Evolutionary conservation across 2,888 invertebrate species (phyloP), one percentile per base, ranked within the genome.

Genomic region (Lithophane semibrunnea): DNA sequence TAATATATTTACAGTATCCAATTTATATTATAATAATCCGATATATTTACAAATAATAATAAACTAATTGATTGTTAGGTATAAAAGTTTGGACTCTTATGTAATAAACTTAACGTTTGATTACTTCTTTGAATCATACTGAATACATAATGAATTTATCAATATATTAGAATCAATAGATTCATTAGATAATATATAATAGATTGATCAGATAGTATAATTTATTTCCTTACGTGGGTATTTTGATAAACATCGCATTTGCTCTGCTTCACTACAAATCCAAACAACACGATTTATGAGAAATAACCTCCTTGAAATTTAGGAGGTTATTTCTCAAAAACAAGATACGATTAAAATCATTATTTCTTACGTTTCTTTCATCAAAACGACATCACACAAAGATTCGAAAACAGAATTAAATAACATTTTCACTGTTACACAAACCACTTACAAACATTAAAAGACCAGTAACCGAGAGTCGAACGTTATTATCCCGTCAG

Each of bases 401-500:
- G 2, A 18, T 1, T 21, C 0, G 16, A 47, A 68, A 84, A 68
- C 12, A 29, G 16, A 37, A 54, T 64, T 68, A 21, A 61, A 56
- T 21, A 37, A 18, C 1, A 60, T 56, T 67, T 80, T 68, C n/a
- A 49, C n/a, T 64, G 8, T 61, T 13, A 44, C 47, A 65, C 56
- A 42, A n/a, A 65, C n/a, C 37, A 69, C 68, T 52, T 69, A 66
- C 63, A 68, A 73, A 76, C 8, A 73, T 67, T 44, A 72, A 52
- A 52, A 74, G 69, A 73, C 79, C 69, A 66, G 79, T 83, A 75
- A 74, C 54, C 24, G 42, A 69, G 72, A 74, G 42, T 60, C 37
- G 54, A 77, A 60, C 68, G 83, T 79, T 80, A 88, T 88, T 86
- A 86, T 75, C 68, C 77, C 74, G 84, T 75, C 81, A 80, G 54